Percentiles rank a stretch among this genome's conserved stretches.
phyloP scores from a whole-genome alignment of 2,888 invertebrate genomes.

The Loripinus fragilis region DNA sequence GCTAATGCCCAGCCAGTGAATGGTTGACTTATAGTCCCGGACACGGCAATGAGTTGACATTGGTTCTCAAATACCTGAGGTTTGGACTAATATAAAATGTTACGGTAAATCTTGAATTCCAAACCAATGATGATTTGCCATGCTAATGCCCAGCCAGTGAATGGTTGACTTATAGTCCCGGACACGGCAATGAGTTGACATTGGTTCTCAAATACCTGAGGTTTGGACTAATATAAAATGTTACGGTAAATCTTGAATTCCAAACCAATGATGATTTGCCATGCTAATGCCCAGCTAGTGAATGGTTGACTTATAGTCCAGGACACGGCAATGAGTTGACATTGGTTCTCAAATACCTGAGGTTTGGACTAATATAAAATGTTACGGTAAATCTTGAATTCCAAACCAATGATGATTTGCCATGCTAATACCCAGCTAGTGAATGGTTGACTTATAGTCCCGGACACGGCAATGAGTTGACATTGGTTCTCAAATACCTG shows the following conservation, averaged over 20 bases:
- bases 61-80: conserved; percentile 39
- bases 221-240: no score
- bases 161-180: conserved; percentile 57
- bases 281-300: conserved; percentile 80
- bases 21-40: conserved; percentile 55
- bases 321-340: no score
- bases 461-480: no score
- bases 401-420: conserved; percentile 73
- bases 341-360: no score
- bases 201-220: no score
- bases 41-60: conserved; percentile 46
- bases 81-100: no score
- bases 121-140: conserved; percentile 75
- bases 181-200: no score
- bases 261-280: conserved; percentile 74
- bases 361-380: no score
- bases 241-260: no score
- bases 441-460: conserved; percentile 63
- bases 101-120: conserved; percentile 53
- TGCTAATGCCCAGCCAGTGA: conserved; percentile 79
- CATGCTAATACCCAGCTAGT: conserved; percentile 80
- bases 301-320: conserved; percentile 61
- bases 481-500: no score
- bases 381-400: no score
- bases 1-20: conserved; percentile 79